Evolutionary conservation across 2,797 vertebrate species (phyloP), one percentile per base, ranked within the genome.

Genomic region (Sebastes trivittatus): DNA sequence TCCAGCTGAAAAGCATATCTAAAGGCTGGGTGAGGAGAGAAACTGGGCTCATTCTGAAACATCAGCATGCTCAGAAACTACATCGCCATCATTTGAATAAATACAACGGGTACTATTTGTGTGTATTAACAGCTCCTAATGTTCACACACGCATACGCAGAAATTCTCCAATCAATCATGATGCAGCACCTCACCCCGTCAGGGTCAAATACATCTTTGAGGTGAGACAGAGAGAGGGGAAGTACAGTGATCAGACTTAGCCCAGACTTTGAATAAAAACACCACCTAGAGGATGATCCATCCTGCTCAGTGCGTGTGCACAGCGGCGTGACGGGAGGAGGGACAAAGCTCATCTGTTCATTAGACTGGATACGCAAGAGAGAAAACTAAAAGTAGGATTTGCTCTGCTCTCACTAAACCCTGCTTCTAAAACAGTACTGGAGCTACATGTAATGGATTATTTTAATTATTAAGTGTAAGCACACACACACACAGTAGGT

Each of bases 41-140:
- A 77, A 85, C 72, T 38, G 75, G 78, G 65, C 60, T 88, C 62
- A 71, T 72, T 90, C 89, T 84, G 82, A 80, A 85, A 89, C 88
- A 83, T 61, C 67, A 52, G 77, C 85, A 91, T 87, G 86, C 81
- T 90, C 89, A 86, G 84, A 86, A 78, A 83, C 82, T 59, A 79
- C 62, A 67, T 61, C 2, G 60, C 72, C 77, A 87, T 64, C 67
- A 63, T 72, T 77, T 80, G 72, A 87, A 85, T 84, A 80, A 89
- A 87, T 84, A 85, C 72, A 83, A 70, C 85, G 80, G 75, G 66
- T 80, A 78, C 68, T 38, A 65, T 75, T 16, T 59, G 72, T 86
- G 55, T 74, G 73, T 65, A 77, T 71, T 52, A 62, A 84, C 59
- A 83, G 64, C 71, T 65, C 60, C 71, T 87, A 63, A 69, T 46